These are phyloP conservation scores for Drosophila picticornis DNA, from an alignment of 2,888 invertebrate genomes.

Conservation along the genomic window DNA sequence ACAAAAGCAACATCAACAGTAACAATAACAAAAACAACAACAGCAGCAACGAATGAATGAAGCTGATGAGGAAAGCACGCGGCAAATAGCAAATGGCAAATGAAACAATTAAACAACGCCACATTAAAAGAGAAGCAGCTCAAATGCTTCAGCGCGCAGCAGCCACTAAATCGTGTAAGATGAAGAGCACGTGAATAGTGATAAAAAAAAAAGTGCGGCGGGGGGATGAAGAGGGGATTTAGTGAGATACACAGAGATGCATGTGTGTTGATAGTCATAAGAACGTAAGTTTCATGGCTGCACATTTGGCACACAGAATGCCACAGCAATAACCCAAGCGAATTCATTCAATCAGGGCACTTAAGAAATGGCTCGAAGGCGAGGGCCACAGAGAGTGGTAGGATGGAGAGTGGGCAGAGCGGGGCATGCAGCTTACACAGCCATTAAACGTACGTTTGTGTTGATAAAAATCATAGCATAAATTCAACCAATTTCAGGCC, in stretches of 20 bases:
- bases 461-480: slow-evolving; percentile 62
- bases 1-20: slow-evolving; percentile 14
- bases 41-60: slow-evolving; percentile 9
- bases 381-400: neutral
- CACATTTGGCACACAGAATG: slow-evolving; percentile 72
- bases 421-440: slow-evolving; percentile 1
- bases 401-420: neutral
- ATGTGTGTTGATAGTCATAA: slow-evolving; percentile 57
- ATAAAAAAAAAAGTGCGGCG: neutral
- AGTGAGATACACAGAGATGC: slow-evolving; percentile 40
- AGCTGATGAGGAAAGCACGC: slow-evolving; percentile 53
- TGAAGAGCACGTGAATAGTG: neutral
- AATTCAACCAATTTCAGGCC: slow-evolving; percentile 69
- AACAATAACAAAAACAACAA: slow-evolving; percentile 15
- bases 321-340: slow-evolving; percentile 26
- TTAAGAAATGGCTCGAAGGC: slow-evolving; percentile 2
- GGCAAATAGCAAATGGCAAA: slow-evolving; percentile 52
- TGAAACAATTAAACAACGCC: slow-evolving; percentile 63
- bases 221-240: neutral
- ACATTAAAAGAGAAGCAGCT: slow-evolving; percentile 41
- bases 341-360: slow-evolving; percentile 51
- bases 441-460: slow-evolving; percentile 42
- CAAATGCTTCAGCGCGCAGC: slow-evolving; percentile 40
- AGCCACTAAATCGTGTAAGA: neutral
- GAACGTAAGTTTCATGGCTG: slow-evolving; percentile 67